phyloP scores from a whole-genome alignment of 1,140 invertebrate species.

The Nephotettix cincticeps region DNA sequence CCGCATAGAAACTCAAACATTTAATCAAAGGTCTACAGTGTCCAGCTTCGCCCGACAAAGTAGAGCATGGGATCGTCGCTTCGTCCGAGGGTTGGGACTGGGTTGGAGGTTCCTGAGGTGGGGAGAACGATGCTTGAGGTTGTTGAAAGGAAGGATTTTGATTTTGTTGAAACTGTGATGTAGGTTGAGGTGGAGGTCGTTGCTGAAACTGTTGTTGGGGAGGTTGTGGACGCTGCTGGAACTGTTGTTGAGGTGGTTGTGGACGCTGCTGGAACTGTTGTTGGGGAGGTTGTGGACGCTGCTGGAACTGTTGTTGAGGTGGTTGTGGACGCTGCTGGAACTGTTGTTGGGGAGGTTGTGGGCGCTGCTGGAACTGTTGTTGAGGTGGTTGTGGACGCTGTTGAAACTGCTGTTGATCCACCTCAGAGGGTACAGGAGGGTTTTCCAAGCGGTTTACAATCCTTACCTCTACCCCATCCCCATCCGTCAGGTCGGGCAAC shows the following conservation, averaged over 20 bases:
- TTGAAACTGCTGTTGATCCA: neutral
- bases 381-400: neutral
- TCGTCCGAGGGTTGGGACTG: neutral
- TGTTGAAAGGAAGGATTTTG: neutral
- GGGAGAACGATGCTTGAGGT: neutral
- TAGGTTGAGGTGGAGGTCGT: neutral
- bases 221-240: conserved; percentile 1
- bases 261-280: neutral
- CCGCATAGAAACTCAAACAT: conserved; percentile 51
- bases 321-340: neutral
- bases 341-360: neutral
- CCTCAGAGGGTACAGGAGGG: neutral
- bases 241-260: neutral
- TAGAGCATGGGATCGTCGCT: conserved; percentile 34
- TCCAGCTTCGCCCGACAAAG: conserved; percentile 41
- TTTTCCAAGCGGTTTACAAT: conserved; percentile 4
- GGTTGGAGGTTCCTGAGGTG: neutral
- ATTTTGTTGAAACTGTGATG: conserved; percentile 15
- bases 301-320: conserved; percentile 7
- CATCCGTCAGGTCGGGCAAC: conserved; percentile 33
- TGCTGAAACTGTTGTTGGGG: conserved; percentile 5
- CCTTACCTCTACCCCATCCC: conserved; percentile 30
- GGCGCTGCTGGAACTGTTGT: conserved; percentile 11
- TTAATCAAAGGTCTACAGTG: conserved; percentile 48
- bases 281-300: neutral